Base-by-base conservation (phyloP, 2,888 invertebrate genomes). In the Orthonevra nobilis region DNA sequence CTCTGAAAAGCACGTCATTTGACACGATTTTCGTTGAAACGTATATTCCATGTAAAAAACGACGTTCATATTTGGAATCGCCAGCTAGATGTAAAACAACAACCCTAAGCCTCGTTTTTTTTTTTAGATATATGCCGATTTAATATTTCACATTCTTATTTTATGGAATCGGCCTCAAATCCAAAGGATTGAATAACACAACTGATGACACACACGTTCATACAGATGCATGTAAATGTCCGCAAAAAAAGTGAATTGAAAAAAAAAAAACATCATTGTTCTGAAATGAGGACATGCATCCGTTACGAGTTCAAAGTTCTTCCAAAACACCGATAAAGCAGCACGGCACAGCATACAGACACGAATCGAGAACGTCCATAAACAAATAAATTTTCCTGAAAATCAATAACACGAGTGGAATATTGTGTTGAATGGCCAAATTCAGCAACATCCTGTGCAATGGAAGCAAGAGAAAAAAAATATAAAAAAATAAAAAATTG, bases 381-480 rank as follows among this genome's bases (percentile, higher is more conserved):
- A 68, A 60, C 68, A 68, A 74, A 74, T 68, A 74, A 68, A 60
- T 74, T 74, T 68, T 58, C n/a, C 60, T 28, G 44, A 68, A 74
- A 74, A 74, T 74, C 74, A 68, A 74, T 74, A 74, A 46, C 60
- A 46, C 46, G 58, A 52, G 52, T 38, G 38, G 46, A 17, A 52
- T 40, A 52, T 54, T 46, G 36, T 54, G 40, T 61, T 60, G 60
- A 74, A 68, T 52, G 30, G 50, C 36, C 17, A 68, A 68, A 60
- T 68, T 68, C 68, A 68, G 68, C 46, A 74, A 46, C 68, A 74
- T 68, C 60, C 68, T 68, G 60, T 68, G 52, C 52, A 30, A 26
- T 60, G 52, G 44, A 68, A 60, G 60, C 52, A 34, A 50, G 60
- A 68, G n/a, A n/a, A n/a, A n/a, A n/a, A n/a, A n/a, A n/a, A n/a